Evolutionary conservation across 2,113 vertebrate species (phyloP).

Genomic region (Malurus alboscapulatus): DNA sequence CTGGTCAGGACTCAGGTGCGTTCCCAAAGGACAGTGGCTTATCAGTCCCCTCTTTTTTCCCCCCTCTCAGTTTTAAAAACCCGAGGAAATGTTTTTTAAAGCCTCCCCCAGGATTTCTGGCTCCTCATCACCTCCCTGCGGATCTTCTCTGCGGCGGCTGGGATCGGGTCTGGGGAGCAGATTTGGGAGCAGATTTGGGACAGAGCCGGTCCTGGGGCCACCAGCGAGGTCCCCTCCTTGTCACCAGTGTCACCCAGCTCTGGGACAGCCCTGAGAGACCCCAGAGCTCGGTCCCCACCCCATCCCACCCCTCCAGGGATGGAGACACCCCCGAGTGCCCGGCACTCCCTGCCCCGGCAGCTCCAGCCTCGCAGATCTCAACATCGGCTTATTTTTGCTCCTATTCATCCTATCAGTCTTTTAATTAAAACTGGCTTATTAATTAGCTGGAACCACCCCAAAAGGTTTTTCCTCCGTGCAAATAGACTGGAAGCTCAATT

Average conservation of each 20-base stretch:
- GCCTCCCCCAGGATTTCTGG: not conserved
- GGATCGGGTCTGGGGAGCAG: not conserved
- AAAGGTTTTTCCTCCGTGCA: not conserved
- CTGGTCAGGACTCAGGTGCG: rapidly evolving
- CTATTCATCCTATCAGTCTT: not conserved
- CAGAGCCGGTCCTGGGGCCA: not conserved
- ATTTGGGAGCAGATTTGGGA: not conserved
- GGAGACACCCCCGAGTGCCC: not conserved
- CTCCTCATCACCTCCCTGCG: not conserved
- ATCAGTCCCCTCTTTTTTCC: not conserved
- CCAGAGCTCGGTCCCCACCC: not conserved
- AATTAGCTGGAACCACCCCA: not conserved
- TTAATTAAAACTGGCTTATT: conserved; percentile 32
- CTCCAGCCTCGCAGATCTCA: rapidly evolving
- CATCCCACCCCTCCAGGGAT: not conserved
- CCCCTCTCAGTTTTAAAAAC: not conserved
- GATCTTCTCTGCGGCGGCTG: not conserved
- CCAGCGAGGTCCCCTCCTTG: not conserved
- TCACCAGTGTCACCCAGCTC: rapidly evolving
- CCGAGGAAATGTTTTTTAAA: rapidly evolving
- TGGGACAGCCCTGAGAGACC: not conserved
- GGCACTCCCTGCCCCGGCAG: not conserved
- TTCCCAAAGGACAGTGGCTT: not conserved
- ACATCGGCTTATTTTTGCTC: not conserved
- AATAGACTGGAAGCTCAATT: not conserved